These are phyloP conservation scores for Mustelus asterias DNA, from an alignment of 2,113 vertebrate genomes.

Conservation along the genomic window DNA sequence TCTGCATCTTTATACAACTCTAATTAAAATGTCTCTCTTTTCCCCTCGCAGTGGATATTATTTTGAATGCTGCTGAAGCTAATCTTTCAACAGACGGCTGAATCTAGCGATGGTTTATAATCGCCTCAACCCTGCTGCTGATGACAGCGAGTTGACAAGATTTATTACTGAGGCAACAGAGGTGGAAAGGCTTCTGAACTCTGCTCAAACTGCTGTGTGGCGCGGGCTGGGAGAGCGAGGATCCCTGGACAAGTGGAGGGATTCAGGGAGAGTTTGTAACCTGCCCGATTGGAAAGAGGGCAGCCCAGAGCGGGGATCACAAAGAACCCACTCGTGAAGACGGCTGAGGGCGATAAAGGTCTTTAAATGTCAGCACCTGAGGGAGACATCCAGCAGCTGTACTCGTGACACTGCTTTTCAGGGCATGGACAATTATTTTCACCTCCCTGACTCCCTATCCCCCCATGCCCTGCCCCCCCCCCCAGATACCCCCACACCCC, in stretches of 20 bases:
- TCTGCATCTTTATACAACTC: neutral
- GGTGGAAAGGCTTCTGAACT: neutral
- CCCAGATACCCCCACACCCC: neutral
- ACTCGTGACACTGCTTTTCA: neutral
- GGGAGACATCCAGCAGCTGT: neutral
- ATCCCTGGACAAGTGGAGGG: neutral
- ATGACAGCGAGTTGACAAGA: neutral
- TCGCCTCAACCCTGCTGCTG: neutral
- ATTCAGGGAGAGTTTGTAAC: neutral
- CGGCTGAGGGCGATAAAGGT: neutral
- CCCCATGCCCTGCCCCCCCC: neutral
- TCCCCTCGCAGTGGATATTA: neutral
- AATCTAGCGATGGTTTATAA: conserved; percentile 7
- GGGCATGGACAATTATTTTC: neutral
- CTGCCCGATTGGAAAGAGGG: neutral
- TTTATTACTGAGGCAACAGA: neutral
- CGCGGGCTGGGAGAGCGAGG: neutral
- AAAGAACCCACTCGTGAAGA: neutral
- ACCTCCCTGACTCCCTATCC: too few species aligned
- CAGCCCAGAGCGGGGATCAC: too few species aligned
- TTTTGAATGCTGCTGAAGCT: neutral
- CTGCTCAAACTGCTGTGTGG: neutral
- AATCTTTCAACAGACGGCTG: neutral
- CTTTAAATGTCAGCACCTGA: too few species aligned
- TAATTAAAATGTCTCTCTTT: neutral